Percentiles rank a stretch among this genome's conserved stretches.
Evolutionary conservation across 53 echinoderm and acorn worm species (phyloP).

Genomic region (Holothuria scabra): DNA sequence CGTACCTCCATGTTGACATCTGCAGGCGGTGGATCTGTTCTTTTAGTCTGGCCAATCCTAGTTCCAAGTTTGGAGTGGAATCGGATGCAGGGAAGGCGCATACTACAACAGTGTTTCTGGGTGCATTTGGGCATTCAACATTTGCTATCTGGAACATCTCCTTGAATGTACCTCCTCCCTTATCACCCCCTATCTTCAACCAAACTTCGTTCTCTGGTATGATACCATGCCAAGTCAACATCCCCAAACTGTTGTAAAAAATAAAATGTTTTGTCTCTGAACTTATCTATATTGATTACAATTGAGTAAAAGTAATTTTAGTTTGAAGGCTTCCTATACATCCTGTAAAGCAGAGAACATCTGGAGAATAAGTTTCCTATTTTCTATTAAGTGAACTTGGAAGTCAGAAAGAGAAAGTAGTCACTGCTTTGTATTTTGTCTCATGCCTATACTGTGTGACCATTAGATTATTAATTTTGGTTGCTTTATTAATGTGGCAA

Average conservation of each 20-base stretch:
- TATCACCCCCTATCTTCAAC: conserved; percentile 24
- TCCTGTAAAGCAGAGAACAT: too few relatives aligned
- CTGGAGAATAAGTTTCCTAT: too few relatives aligned
- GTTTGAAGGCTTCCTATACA: too few relatives aligned
- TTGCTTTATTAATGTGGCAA: too few relatives aligned
- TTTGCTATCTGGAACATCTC: conserved; percentile 39
- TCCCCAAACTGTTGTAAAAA: not conserved
- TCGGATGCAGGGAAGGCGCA: conserved; percentile 25
- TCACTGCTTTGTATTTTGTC: too few relatives aligned
- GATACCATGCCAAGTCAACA: not conserved
- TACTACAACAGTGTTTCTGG: conserved; percentile 6
- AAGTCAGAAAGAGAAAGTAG: too few relatives aligned
- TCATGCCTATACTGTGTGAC: too few relatives aligned
- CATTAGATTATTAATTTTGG: too few relatives aligned
- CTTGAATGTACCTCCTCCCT: conserved; percentile 29
- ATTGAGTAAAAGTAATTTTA: too few relatives aligned
- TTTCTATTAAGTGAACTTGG: too few relatives aligned
- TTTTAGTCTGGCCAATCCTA: not conserved
- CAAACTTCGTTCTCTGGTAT: conserved; percentile 24
- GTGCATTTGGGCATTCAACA: conserved; percentile 1
- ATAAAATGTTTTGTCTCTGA: not conserved
- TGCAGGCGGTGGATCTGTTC: conserved; percentile 9
- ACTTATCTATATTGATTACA: too few relatives aligned
- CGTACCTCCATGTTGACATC: conserved; percentile 27
- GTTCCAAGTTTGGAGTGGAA: not conserved